phyloP scores from a whole-genome alignment of 2,888 invertebrate species.

The Podabrus alpinus region DNA sequence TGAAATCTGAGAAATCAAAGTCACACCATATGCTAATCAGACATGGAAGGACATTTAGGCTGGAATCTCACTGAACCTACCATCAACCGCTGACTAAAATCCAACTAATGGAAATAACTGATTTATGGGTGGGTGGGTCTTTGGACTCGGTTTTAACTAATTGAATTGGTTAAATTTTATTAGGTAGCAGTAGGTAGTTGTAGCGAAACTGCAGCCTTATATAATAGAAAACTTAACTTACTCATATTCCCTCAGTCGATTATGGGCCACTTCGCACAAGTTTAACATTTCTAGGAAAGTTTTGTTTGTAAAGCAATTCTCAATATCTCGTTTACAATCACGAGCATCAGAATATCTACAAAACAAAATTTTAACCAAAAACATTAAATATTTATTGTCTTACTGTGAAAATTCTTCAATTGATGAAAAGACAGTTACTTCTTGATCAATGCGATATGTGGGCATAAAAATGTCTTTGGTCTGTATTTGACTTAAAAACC shows the following conservation, averaged over 20 bases:
- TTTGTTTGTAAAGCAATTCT: constrained; percentile 20
- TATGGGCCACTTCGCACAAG: constrained; percentile 16
- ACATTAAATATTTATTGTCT: constrained; percentile 6
- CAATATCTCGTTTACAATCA: constrained; percentile 20
- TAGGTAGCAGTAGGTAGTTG: too few species aligned
- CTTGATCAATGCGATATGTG: constrained; percentile 32
- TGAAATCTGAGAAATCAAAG: too few species aligned
- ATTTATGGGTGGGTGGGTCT: too few species aligned
- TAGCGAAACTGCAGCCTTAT: too few species aligned
- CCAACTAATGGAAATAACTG: too few species aligned
- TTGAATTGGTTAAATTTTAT: too few species aligned
- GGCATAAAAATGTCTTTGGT: constrained; percentile 40
- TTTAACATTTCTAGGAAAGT: constrained; percentile 5
- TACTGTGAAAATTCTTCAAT: constrained; percentile 42
- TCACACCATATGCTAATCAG: too few species aligned
- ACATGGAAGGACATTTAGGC: too few species aligned
- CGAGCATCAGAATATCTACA: constrained; percentile 27
- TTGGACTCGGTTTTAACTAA: too few species aligned
- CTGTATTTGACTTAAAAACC: constrained; percentile 33
- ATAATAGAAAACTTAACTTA: background rate
- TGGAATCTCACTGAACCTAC: too few species aligned
- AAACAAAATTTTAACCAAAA: constrained; percentile 1
- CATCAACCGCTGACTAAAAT: too few species aligned
- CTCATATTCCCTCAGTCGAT: background rate
- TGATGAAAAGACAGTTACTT: constrained; percentile 40